Percentiles rank a stretch among this genome's conserved stretches.
Evolutionary conservation across 2,888 invertebrate genomes (phyloP).

Genomic region (Phania funesta): DNA sequence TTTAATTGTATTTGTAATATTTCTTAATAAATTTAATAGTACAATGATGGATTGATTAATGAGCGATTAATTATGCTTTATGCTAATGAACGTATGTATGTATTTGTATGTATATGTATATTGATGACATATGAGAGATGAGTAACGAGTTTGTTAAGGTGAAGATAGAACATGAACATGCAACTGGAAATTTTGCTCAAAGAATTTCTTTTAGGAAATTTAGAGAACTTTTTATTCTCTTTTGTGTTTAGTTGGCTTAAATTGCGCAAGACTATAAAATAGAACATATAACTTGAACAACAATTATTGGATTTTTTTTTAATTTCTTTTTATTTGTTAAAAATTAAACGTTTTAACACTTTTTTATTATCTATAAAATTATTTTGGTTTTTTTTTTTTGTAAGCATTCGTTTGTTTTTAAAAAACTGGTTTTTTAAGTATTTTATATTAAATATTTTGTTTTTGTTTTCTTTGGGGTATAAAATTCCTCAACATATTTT

Average conservation of each 20-base stretch:
- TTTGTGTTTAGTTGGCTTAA: neutral
- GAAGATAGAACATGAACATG: neutral
- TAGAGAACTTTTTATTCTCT: neutral
- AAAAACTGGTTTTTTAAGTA: slow-evolving; percentile 22
- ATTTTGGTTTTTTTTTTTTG: slow-evolving; percentile 27
- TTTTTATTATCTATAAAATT: slow-evolving; percentile 44
- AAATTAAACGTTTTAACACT: slow-evolving; percentile 30
- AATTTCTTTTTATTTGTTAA: slow-evolving; percentile 9
- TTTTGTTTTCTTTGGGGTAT: slow-evolving; percentile 2
- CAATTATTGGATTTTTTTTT: slow-evolving; percentile 27
- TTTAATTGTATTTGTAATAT: neutral
- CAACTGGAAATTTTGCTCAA: neutral
- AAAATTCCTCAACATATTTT: slow-evolving; percentile 65
- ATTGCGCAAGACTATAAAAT: slow-evolving; percentile 36
- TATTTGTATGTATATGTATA: slow-evolving; percentile 7
- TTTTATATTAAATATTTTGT: slow-evolving; percentile 34
- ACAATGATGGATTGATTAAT: neutral
- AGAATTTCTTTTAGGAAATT: neutral
- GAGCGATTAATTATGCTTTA: neutral
- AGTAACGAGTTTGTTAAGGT: neutral
- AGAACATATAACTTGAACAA: slow-evolving; percentile 30
- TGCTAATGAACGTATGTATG: neutral
- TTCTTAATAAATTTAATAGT: neutral
- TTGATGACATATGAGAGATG: slow-evolving; percentile 1
- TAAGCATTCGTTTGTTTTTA: slow-evolving; percentile 53